Evolutionary conservation across 2,888 invertebrate species (phyloP).

Genomic region (Tanytarsus gracilentus): DNA sequence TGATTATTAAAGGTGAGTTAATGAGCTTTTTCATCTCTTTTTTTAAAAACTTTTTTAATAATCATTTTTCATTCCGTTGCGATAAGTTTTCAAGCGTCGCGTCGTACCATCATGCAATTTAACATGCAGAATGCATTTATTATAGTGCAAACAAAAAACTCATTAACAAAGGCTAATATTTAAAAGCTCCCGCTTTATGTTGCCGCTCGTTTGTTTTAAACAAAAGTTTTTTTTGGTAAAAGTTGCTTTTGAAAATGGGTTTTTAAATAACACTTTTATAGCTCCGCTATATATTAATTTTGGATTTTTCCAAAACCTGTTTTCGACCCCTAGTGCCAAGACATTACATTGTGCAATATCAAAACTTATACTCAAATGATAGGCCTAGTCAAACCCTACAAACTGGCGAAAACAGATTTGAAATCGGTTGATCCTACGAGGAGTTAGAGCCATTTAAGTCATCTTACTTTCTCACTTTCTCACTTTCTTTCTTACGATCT

Average conservation of each 20-base stretch:
- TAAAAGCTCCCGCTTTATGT: neutral
- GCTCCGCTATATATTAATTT: neutral
- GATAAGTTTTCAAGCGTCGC: neutral
- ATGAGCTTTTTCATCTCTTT: neutral
- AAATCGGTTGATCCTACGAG: too few species aligned
- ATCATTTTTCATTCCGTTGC: neutral
- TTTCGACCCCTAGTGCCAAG: too few species aligned
- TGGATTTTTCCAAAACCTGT: too few species aligned
- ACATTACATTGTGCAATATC: too few species aligned
- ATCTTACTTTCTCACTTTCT: too few species aligned
- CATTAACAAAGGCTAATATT: slow-evolving; percentile 17
- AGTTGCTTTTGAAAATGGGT: too few species aligned
- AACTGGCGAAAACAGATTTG: too few species aligned
- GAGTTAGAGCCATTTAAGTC: too few species aligned
- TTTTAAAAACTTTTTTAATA: neutral
- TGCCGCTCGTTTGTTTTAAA: neutral
- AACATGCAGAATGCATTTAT: neutral
- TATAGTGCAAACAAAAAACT: neutral
- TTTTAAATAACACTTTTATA: too few species aligned
- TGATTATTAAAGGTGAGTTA: slow-evolving; percentile 32
- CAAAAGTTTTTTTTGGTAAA: neutral
- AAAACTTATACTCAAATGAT: too few species aligned
- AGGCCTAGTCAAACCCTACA: too few species aligned
- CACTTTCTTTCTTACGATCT: too few species aligned
- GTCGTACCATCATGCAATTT: neutral